phyloP scores from a whole-genome alignment of 2,888 invertebrate species.

The Scaptomyza polygonia region DNA sequence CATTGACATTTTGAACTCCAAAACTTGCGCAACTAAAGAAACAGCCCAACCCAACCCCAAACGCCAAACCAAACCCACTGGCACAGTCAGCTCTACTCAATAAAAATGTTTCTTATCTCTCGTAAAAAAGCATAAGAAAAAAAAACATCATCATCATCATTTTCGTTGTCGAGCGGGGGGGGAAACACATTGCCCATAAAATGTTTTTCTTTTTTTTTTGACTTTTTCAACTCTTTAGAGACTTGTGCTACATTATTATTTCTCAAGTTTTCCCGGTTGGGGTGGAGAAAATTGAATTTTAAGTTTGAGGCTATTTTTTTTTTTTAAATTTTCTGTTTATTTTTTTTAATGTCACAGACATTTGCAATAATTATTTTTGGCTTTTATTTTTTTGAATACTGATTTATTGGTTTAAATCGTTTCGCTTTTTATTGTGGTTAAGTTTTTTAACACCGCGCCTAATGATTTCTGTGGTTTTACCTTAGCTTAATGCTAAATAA shows the following conservation, averaged over 20 bases:
- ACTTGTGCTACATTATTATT: conserved; percentile 61
- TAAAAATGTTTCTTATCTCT: conserved; percentile 75
- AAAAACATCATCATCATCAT: conserved; percentile 44
- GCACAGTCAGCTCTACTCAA: conserved; percentile 37
- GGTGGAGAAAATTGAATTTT: conserved; percentile 31
- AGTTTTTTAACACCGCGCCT: conserved; percentile 56
- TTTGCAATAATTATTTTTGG: conserved; percentile 46
- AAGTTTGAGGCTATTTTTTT: conserved; percentile 1
- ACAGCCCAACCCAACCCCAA: conserved; percentile 16
- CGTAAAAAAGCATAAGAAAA: conserved; percentile 65
- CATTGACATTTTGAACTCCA: conserved; percentile 75
- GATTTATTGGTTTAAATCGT: conserved; percentile 63
- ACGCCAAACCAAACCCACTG: not conserved
- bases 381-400: conserved; percentile 49
- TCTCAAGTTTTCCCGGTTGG: not conserved
- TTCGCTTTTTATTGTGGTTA: conserved; percentile 51
- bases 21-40: conserved; percentile 46
- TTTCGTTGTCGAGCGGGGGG: conserved; percentile 35
- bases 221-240: conserved; percentile 55
- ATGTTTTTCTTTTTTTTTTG: conserved; percentile 12
- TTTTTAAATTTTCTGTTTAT: conserved; percentile 63
- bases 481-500: conserved; percentile 17
- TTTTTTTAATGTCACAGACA: conserved; percentile 68
- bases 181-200: conserved; percentile 51
- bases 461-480: conserved; percentile 59